phyloP scores from a whole-genome alignment of 2,797 vertebrate genomes.

The Lutjanus argentimaculatus region DNA sequence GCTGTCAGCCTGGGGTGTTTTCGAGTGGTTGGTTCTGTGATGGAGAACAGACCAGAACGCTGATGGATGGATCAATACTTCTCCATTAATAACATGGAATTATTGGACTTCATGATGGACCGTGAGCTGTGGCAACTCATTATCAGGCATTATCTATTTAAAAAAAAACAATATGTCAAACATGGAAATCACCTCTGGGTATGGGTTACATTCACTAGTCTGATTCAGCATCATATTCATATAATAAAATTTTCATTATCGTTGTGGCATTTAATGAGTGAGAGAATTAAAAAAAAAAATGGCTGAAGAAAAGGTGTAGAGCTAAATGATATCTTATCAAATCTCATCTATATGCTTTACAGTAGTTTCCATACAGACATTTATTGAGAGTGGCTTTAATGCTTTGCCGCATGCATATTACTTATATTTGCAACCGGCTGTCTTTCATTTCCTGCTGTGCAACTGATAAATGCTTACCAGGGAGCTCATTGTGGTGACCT shows the following conservation, averaged over 20 bases:
- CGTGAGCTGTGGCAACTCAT: slow-evolving; percentile 5
- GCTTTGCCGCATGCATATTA: neutral
- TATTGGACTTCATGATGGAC: slow-evolving; percentile 41
- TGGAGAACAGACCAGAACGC: neutral
- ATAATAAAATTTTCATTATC: neutral
- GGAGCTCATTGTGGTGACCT: neutral
- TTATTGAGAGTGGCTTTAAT: neutral
- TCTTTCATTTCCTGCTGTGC: slow-evolving; percentile 9
- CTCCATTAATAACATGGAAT: slow-evolving; percentile 51
- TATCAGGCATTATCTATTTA: neutral
- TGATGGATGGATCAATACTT: slow-evolving; percentile 55
- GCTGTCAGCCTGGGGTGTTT: slow-evolving; percentile 25
- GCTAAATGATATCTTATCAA: neutral
- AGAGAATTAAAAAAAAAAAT: neutral
- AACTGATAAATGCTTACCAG: neutral
- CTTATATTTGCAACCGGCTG: neutral
- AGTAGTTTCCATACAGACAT: neutral
- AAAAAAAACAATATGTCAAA: slow-evolving; percentile 30
- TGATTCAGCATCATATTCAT: slow-evolving; percentile 5
- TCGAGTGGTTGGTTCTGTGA: slow-evolving; percentile 1
- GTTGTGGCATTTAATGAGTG: neutral
- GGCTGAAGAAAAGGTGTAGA: neutral
- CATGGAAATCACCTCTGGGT: slow-evolving; percentile 32
- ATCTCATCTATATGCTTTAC: neutral
- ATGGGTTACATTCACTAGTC: slow-evolving; percentile 10